These are phyloP conservation scores for Gorsachius goisagi DNA, from an alignment of 2,113 vertebrate species.

Conservation along the genomic window DNA sequence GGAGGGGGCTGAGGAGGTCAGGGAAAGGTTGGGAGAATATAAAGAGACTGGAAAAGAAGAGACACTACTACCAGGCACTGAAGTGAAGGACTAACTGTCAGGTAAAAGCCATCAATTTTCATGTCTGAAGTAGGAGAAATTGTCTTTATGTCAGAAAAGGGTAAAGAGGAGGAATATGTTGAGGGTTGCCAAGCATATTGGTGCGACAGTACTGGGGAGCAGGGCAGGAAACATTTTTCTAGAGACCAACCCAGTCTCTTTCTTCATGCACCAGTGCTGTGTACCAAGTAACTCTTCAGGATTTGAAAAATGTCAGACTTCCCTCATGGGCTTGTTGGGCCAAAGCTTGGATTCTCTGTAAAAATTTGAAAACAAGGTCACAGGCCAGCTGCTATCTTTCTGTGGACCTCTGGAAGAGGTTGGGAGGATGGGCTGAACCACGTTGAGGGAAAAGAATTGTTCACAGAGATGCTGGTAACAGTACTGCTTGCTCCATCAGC, in stretches of 20 bases:
- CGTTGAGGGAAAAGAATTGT: not conserved
- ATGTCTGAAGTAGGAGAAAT: not conserved
- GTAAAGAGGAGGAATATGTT: not conserved
- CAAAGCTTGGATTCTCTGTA: not conserved
- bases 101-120: constrained; percentile 19
- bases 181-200: not conserved
- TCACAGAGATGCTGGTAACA: not conserved
- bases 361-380: not conserved
- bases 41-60: not conserved
- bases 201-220: not conserved
- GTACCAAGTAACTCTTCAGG: not conserved
- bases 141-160: not conserved
- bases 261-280: not conserved
- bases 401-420: not conserved
- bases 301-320: not conserved
- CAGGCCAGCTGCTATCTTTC: not conserved
- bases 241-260: not conserved
- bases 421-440: not conserved
- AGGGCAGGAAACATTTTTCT: not conserved
- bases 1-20: not conserved
- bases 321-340: not conserved
- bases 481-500: not conserved
- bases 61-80: not conserved
- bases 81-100: constrained; percentile 1
- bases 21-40: not conserved